These are phyloP conservation scores for Perithous albicinctus DNA, from an alignment of 2,888 invertebrate species.

Conservation along the genomic window DNA sequence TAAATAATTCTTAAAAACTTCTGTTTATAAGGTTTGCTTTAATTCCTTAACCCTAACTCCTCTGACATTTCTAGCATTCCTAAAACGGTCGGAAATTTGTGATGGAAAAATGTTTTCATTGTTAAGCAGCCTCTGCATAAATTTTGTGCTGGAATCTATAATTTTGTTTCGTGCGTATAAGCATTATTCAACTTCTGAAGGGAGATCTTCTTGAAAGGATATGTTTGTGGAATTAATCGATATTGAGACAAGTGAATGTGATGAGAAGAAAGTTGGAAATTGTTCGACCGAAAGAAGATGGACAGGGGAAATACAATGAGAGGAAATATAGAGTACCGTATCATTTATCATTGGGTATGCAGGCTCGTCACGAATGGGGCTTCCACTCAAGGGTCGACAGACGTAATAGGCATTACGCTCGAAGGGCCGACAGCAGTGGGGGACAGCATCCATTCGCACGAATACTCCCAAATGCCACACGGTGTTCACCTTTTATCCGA, in stretches of 20 bases:
- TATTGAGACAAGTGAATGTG: constrained; percentile 22
- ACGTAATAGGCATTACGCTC: constrained; percentile 74
- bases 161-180: too few relatives aligned
- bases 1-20: too few relatives aligned
- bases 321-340: constrained; percentile 54
- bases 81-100: not conserved
- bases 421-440: constrained; percentile 66
- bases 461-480: constrained; percentile 20
- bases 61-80: too few relatives aligned
- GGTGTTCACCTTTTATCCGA: constrained; percentile 52
- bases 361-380: constrained; percentile 72
- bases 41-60: too few relatives aligned
- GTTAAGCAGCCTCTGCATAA: not conserved
- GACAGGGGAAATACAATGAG: constrained; percentile 56
- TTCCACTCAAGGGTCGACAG: constrained; percentile 68
- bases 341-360: constrained; percentile 76
- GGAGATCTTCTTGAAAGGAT: too few relatives aligned
- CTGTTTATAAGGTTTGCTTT: too few relatives aligned
- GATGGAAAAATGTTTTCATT: not conserved
- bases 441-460: constrained; percentile 61
- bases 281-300: constrained; percentile 35
- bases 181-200: too few relatives aligned
- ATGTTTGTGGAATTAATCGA: constrained; percentile 46
- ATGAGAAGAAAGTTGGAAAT: constrained; percentile 23
- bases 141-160: not conserved